Evolutionary conservation across 1,140 invertebrate genomes (phyloP).

Genomic region (Venustaconcha ellipsiformis): DNA sequence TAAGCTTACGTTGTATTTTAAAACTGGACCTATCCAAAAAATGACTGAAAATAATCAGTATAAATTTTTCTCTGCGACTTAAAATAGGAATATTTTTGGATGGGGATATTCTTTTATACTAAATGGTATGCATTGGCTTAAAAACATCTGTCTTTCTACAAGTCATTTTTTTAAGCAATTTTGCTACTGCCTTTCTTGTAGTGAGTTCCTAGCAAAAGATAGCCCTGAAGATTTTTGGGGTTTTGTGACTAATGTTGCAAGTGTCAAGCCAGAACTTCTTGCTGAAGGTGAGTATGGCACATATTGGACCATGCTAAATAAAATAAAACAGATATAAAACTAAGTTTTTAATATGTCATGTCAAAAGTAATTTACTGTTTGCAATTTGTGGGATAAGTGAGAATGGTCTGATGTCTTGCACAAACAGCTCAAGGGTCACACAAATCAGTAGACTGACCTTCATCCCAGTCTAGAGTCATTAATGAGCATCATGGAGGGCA

Average conservation of each 20-base stretch:
- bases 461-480: too few species aligned
- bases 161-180: not conserved
- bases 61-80: too few species aligned
- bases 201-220: slow-evolving; percentile 70
- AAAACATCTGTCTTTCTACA: slow-evolving; percentile 1
- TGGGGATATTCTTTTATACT: too few species aligned
- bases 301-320: not conserved
- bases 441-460: too few species aligned
- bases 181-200: slow-evolving; percentile 40
- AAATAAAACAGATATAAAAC: not conserved
- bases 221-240: slow-evolving; percentile 68
- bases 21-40: too few species aligned
- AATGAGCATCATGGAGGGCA: too few species aligned
- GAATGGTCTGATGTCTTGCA: too few species aligned
- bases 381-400: too few species aligned
- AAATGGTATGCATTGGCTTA: not conserved
- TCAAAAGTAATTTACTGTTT: not conserved
- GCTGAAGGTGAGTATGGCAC: slow-evolving; percentile 37
- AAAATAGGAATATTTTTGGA: too few species aligned
- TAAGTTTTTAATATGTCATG: not conserved
- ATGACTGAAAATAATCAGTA: too few species aligned
- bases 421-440: not conserved
- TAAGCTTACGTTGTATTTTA: too few species aligned
- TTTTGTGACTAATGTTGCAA: slow-evolving; percentile 62
- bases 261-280: slow-evolving; percentile 49